Percentiles rank a stretch among this genome's conserved stretches.
These are phyloP conservation scores for rabbit (Oryctolagus cuniculus) DNA, from an alignment of 2,113 vertebrate genomes.

Conservation along the genomic window DNA sequence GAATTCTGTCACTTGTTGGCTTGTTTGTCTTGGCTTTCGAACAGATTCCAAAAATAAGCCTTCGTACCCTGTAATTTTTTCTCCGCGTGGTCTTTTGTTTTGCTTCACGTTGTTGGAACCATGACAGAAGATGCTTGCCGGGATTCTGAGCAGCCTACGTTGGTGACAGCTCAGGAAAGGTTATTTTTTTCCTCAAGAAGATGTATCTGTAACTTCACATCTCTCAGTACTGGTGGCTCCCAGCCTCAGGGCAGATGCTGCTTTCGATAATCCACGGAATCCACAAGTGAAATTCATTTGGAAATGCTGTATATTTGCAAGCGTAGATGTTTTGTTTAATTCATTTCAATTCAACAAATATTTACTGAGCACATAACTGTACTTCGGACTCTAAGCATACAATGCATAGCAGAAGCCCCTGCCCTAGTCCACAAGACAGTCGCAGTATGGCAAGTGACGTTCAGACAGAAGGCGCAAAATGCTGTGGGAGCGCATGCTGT, in stretches of 20 bases:
- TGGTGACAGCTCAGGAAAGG: conserved; percentile 34
- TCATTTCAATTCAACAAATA: conserved; percentile 31
- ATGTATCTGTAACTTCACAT: background rate
- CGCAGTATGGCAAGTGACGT: background rate
- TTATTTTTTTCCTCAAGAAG: conserved; percentile 26
- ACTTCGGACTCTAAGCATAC: background rate
- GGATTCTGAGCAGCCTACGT: conserved; percentile 16
- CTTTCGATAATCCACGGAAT: background rate
- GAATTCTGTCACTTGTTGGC: conserved; percentile 44
- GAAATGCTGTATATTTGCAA: background rate
- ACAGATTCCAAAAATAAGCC: conserved; percentile 67
- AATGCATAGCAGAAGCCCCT: background rate
- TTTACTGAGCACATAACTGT: background rate
- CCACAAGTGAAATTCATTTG: background rate
- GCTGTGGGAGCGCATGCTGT: background rate
- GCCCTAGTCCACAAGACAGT: background rate
- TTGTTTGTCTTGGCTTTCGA: conserved; percentile 67
- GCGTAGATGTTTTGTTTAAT: background rate
- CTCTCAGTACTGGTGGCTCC: background rate
- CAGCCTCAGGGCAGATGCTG: background rate
- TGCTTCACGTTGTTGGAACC: conserved; percentile 26
- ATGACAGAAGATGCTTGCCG: conserved; percentile 51
- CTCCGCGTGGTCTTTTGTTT: conserved; percentile 70
- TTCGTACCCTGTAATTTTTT: conserved; percentile 72
- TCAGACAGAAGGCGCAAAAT: background rate